phyloP scores from a whole-genome alignment of 2,888 invertebrate species.

The Taphrorychus bicolor region DNA sequence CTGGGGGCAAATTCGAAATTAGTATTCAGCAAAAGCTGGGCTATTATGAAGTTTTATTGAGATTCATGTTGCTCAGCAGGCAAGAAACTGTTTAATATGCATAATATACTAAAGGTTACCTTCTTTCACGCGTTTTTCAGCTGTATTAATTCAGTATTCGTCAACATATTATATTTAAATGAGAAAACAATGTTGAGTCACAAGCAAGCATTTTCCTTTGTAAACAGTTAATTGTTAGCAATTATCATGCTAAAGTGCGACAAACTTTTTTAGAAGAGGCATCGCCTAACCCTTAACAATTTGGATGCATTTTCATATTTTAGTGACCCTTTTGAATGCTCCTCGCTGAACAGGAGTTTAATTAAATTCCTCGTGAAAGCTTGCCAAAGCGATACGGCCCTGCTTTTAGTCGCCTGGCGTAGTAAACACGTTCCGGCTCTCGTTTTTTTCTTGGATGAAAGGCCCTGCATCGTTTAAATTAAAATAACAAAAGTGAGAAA shows the following conservation, averaged over 20 bases:
- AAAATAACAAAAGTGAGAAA: background rate
- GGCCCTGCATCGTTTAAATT: background rate
- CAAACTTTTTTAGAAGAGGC: background rate
- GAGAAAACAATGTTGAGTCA: background rate
- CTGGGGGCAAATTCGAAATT: background rate
- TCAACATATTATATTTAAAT: background rate
- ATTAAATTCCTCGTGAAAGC: constrained; percentile 21
- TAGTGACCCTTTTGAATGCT: constrained; percentile 9
- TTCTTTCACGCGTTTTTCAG: background rate
- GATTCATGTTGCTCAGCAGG: background rate
- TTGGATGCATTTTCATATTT: constrained; percentile 10
- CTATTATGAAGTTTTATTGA: background rate
- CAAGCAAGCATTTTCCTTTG: background rate
- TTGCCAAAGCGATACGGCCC: constrained; percentile 6
- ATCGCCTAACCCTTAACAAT: background rate
- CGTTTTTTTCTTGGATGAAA: background rate
- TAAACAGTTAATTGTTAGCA: background rate
- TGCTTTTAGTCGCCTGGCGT: background rate
- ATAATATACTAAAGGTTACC: background rate
- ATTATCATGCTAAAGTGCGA: background rate
- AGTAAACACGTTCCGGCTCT: background rate
- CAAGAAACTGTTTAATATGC: background rate
- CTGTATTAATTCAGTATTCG: background rate
- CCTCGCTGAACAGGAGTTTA: constrained; percentile 16
- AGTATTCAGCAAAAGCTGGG: background rate